These are phyloP conservation scores for Oryctolagus cuniculus DNA, from an alignment of 2,113 vertebrate species.

Conservation along the genomic window DNA sequence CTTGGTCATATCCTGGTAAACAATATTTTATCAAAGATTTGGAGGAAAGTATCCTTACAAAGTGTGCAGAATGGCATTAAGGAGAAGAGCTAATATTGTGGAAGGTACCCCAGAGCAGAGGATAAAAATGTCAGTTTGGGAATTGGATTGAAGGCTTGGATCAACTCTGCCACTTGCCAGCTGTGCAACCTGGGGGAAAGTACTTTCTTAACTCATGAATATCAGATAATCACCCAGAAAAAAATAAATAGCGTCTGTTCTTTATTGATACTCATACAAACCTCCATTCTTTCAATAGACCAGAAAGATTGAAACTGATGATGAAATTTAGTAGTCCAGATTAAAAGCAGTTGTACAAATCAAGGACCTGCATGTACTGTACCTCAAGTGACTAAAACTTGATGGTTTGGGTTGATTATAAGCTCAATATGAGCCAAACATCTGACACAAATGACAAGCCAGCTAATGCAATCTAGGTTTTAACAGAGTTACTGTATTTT, in stretches of 20 bases:
- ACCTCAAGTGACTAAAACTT: constrained; percentile 16
- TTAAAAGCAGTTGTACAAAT: constrained; percentile 33
- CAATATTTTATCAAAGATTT: constrained; percentile 27
- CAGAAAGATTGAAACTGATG: constrained; percentile 4
- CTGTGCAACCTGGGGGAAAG: not conserved
- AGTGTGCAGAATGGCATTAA: not conserved
- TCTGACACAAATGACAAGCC: not conserved
- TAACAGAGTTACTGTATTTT: constrained; percentile 21
- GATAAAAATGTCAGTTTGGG: not conserved
- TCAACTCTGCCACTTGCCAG: not conserved
- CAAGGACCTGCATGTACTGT: not conserved
- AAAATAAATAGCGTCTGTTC: not conserved
- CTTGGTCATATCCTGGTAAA: not conserved
- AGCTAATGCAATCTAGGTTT: not conserved
- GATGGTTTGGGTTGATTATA: not conserved
- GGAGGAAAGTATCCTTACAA: not conserved
- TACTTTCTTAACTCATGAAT: not conserved
- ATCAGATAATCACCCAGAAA: constrained; percentile 4
- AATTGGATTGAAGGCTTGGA: constrained; percentile 19
- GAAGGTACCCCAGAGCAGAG: not conserved
- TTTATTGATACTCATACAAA: not conserved
- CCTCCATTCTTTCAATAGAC: not conserved
- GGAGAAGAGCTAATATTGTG: constrained; percentile 9
- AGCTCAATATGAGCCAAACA: not conserved
- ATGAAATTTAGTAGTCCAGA: constrained; percentile 7